Base-by-base conservation (phyloP, 1,140 invertebrate species). In the Drosophila seguyi region DNA sequence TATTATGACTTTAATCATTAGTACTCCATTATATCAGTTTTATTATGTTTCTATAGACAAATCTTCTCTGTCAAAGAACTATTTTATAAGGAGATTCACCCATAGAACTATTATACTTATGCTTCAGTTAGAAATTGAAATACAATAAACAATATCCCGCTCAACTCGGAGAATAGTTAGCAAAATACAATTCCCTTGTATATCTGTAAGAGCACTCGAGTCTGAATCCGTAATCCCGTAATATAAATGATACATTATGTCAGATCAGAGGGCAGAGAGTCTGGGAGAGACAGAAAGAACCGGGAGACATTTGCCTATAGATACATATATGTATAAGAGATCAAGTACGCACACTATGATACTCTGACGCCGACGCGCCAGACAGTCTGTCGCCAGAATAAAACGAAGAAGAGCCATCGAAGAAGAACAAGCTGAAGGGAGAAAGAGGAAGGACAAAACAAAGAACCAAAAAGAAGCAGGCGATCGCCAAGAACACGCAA, bases 361-460 rank as follows among this genome's bases (percentile, higher is more conserved):
- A 61, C 74, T 59, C 79, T 48, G 68, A 75, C 79, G 67, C 75
- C 72, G 73, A 81, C 78, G 57, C 60, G 58, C 69, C 74, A 91
- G 87, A 91, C 87, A 87, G 87, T 81, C 67, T 91, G 87, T 91
- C 87, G 87, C 83, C 87, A 74, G 39, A 57, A 47, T 29, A 63
- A 53, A 34, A 38, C 39, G 41, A 44, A 39, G 62, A 61, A 50
- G 27, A 36, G 57, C 29, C 57, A 0, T 7, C 25, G 52, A 48
- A 41, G 27, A 57, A 67, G 34, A 44, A 36, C 7, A 29, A 6
- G 1, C 34, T 4, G 20, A 22, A 2, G 38, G 18, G 36, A 56
- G 60, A 50, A 39, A 25, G 31, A 66, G 38, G 18, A 36, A 18
- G 22, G 36, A 74, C 44, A 67, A 39, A 57, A 59, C 41, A 47